phyloP scores from a whole-genome alignment of 2,888 invertebrate genomes.

The Thymelicus acteon region DNA sequence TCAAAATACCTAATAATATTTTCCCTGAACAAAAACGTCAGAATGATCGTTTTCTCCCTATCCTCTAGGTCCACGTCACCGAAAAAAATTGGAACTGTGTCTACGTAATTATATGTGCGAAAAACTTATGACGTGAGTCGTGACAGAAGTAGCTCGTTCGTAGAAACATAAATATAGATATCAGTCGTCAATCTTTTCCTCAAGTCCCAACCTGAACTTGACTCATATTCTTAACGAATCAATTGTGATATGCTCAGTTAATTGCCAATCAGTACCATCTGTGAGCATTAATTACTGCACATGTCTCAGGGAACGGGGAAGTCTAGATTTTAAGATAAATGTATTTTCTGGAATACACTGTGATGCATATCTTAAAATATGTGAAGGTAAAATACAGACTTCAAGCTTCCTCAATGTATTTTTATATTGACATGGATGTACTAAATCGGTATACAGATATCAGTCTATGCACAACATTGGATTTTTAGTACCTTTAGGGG shows the following conservation, averaged over 20 bases:
- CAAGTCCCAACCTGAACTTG: conserved; percentile 21
- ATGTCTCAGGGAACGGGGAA: conserved; percentile 19
- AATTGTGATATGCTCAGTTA: conserved; percentile 17
- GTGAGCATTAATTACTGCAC: conserved; percentile 21
- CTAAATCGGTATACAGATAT: too few species aligned
- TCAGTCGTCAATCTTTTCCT: conserved; percentile 16
- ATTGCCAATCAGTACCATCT: conserved; percentile 28
- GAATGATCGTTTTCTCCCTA: too few species aligned
- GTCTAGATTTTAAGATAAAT: conserved; percentile 21
- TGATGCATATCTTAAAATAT: conserved; percentile 6
- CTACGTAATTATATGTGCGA: too few species aligned
- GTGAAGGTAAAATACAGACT: not conserved
- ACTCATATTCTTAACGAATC: conserved; percentile 31
- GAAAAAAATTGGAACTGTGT: too few species aligned
- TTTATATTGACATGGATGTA: not conserved
- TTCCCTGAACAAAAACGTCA: too few species aligned
- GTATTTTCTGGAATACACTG: conserved; percentile 1
- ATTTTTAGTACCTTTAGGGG: too few species aligned
- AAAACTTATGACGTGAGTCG: not conserved
- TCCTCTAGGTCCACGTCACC: too few species aligned
- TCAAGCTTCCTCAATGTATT: not conserved
- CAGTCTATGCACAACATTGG: too few species aligned
- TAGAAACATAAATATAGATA: not conserved
- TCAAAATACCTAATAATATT: too few species aligned
- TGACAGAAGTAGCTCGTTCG: not conserved